phyloP scores from a whole-genome alignment of 2,888 invertebrate genomes.

The Temnothorax unifasciatus region DNA sequence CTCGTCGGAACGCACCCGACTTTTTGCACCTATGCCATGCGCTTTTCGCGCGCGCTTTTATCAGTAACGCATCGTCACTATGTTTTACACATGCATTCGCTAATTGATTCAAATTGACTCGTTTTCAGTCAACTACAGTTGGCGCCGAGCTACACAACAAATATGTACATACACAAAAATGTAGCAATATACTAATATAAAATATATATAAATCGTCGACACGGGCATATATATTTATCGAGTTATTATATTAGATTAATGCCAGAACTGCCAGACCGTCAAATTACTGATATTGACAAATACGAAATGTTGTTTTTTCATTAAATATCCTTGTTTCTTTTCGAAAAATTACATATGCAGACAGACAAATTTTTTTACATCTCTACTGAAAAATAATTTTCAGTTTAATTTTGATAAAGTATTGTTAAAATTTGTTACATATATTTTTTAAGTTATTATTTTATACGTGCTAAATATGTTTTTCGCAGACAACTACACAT shows the following conservation, averaged over 20 bases:
- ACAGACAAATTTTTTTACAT: constrained; percentile 6
- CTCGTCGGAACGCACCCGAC: constrained; percentile 8
- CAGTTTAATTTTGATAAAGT: not conserved
- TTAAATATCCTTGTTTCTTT: constrained; percentile 18
- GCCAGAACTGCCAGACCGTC: constrained; percentile 23
- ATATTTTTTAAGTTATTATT: not conserved
- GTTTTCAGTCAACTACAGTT: constrained; percentile 41
- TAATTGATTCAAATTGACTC: constrained; percentile 58
- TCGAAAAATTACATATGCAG: constrained; percentile 25
- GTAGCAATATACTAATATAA: constrained; percentile 26
- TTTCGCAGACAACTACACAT: not conserved
- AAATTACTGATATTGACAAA: constrained; percentile 43
- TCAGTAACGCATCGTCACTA: constrained; percentile 54
- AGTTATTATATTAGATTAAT: constrained; percentile 45
- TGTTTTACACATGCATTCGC: constrained; percentile 55
- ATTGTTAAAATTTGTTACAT: not conserved
- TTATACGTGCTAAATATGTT: not conserved
- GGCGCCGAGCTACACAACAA: constrained; percentile 17
- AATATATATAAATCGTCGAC: constrained; percentile 18
- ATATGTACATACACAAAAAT: constrained; percentile 24
- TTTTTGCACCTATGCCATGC: constrained; percentile 16
- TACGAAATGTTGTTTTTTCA: constrained; percentile 19
- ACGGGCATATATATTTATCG: constrained; percentile 20
- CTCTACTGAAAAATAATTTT: constrained; percentile 5
- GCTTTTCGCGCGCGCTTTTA: constrained; percentile 36